A percentile compares a stretch with the other conserved stretches of the same genome.
These are phyloP conservation scores for Deroptyus accipitrinus DNA, from an alignment of 2,113 vertebrate genomes.

Conservation along the genomic window DNA sequence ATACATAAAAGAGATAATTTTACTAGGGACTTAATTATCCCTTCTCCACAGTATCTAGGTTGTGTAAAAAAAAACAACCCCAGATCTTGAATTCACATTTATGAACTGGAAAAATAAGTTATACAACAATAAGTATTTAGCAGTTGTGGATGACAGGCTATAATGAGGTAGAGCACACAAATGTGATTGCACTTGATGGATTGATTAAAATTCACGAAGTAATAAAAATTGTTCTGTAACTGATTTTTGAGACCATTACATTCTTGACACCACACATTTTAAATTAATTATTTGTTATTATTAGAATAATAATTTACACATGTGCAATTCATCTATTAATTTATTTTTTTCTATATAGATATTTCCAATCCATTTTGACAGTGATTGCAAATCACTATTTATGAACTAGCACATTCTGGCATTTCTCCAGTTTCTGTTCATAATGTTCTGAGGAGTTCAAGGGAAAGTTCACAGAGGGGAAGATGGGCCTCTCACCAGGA, in stretches of 20 bases:
- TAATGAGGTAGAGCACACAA: neutral
- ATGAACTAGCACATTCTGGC: neutral
- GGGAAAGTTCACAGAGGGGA: neutral
- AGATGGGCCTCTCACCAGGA: neutral
- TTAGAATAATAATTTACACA: neutral
- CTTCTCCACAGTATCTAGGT: slow-evolving; percentile 53
- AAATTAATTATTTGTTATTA: neutral
- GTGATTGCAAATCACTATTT: neutral
- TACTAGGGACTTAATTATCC: slow-evolving; percentile 54
- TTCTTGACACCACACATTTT: neutral
- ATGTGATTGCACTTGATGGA: neutral
- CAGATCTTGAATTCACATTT: too few relatives aligned
- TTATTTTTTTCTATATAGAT: neutral
- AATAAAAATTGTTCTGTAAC: neutral
- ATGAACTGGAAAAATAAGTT: neutral
- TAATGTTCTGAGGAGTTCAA: neutral
- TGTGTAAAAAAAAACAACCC: too few relatives aligned
- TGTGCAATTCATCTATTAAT: neutral
- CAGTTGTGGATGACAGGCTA: neutral
- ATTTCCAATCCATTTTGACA: neutral
- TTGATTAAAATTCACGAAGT: neutral
- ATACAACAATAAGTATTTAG: neutral
- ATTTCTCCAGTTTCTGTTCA: neutral
- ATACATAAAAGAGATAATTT: slow-evolving; percentile 72
- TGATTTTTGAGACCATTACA: neutral